phyloP scores from a whole-genome alignment of 2,797 vertebrate genomes.

The Zalophus californianus region DNA sequence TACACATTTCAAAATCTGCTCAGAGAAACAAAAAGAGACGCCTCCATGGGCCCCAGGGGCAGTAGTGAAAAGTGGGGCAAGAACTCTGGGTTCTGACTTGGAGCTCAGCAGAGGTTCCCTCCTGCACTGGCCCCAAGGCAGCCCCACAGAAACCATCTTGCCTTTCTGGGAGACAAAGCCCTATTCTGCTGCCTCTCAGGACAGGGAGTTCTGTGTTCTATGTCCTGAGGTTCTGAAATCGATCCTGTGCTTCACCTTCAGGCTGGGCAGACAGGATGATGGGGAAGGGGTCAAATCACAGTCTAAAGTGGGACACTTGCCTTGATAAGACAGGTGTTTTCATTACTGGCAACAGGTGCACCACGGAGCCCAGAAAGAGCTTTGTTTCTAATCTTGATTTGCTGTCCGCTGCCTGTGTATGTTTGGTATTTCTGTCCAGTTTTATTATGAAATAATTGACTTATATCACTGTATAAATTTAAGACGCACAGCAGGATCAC shows the following conservation, averaged over 20 bases:
- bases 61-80: neutral
- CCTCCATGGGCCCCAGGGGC: neutral
- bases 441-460: neutral
- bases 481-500: neutral
- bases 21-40: neutral
- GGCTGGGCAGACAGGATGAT: neutral
- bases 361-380: neutral
- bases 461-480: neutral
- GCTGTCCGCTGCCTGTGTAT: neutral
- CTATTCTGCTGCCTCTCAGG: constrained; percentile 51
- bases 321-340: neutral
- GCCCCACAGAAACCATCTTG: neutral
- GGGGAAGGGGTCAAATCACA: neutral
- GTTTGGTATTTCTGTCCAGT: neutral
- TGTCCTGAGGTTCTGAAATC: constrained; percentile 12
- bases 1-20: constrained; percentile 36
- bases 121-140: neutral
- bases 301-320: neutral
- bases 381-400: neutral
- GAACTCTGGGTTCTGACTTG: constrained; percentile 12
- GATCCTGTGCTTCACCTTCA: neutral
- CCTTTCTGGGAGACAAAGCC: constrained; percentile 63
- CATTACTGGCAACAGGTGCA: neutral
- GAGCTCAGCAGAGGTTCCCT: neutral
- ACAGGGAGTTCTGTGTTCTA: constrained; percentile 61